Base-by-base conservation (phyloP, 2,888 invertebrate genomes). In the Volucella bombylans region DNA sequence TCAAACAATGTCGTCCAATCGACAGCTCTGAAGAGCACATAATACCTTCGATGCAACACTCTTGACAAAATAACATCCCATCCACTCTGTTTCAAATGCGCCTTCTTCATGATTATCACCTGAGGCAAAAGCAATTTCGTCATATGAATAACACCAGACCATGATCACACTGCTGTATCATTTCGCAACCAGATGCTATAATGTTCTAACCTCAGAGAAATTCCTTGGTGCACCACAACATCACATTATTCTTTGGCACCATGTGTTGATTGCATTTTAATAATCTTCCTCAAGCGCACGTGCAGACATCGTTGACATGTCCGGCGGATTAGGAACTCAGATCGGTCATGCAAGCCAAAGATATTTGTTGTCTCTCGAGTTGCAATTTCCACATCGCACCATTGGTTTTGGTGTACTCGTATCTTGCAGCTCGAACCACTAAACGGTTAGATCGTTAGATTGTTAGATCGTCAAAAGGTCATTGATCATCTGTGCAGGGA, bases 221-320 rank as follows among this genome's bases (percentile, higher is more conserved):
- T 57, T 69, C 57, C 57, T 57, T 18, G 39, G 1, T 31, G 47
- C 31, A 45, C 45, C 12, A 9, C 41, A 10, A 41, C 50, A 74
- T 41, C 52, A 14, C 61, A 69, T 47, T 45, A 47, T 47, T 55
- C 31, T 31, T 31, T 31, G 31, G 31, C 47, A 45, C 43, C 55
- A 55, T 62, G 69, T 45, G 64, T 57, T 57, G 50, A 72, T 72
- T 52, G 59, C 65, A 59, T 72, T 65, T 78, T 59, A 68, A 64
- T 79, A 72, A 50, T 23, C 12, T 49, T 55, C 49, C 54, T 39
- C 15, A 9, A 43, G 41, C 57, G n/a, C 71, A 64, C 54, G 54
- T 62, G 67, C 52, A 59, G 73, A 57, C 31, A 57, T 80, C 45
- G 43, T 52, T 47, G 74, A 74, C 67, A 55, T 52, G 45, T 69